Evolutionary conservation across 2,113 vertebrate species (phyloP).

Genomic region (Ailurus styani): DNA sequence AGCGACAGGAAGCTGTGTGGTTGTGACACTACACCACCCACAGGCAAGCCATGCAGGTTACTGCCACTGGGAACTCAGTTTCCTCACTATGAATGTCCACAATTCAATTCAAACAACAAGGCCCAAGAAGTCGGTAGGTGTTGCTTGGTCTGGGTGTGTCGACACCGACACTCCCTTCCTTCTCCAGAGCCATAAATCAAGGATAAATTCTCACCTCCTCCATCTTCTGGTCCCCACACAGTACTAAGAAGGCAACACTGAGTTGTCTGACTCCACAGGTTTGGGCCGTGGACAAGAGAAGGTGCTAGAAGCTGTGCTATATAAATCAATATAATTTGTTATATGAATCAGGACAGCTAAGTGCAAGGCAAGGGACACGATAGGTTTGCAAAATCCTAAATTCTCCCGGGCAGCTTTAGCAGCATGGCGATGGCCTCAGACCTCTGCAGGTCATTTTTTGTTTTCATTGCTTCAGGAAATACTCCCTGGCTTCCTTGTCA

Average conservation of each 20-base stretch:
- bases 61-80: not conserved
- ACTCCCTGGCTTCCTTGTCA: not conserved
- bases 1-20: accelerated
- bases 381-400: not conserved
- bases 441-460: not conserved
- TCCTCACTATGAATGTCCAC: not conserved
- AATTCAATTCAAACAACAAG: not conserved
- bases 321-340: not conserved
- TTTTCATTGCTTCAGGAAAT: not conserved
- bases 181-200: not conserved
- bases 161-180: not conserved
- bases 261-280: not conserved
- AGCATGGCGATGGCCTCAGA: not conserved
- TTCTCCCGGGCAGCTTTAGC: too few species aligned
- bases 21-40: too few species aligned
- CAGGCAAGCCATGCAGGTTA: not conserved
- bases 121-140: not conserved
- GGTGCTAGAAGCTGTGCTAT: not conserved
- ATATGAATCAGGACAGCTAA: not conserved
- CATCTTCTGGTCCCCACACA: not conserved
- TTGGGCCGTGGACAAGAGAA: not conserved
- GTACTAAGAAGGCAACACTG: not conserved
- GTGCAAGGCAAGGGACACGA: not conserved
- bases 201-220: not conserved
- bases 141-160: too few species aligned